Evolutionary conservation across 2,113 vertebrate genomes (phyloP).

Genomic region (Caloenas nicobarica): DNA sequence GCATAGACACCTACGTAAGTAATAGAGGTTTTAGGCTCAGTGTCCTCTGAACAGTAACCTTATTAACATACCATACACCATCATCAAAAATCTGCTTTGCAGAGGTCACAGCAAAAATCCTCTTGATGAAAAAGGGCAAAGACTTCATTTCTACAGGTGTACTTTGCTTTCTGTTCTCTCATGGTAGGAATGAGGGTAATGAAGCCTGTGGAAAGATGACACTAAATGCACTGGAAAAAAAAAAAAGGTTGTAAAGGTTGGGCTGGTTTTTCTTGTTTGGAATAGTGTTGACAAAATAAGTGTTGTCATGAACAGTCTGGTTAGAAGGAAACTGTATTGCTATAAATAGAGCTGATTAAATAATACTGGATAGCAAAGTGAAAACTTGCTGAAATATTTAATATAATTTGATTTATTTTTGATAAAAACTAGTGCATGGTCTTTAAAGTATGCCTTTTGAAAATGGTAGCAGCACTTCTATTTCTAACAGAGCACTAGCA

Average conservation of each 20-base stretch:
- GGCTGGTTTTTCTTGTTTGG: background rate
- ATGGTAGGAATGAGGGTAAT: background rate
- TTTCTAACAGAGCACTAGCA: background rate
- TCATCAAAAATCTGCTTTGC: rapidly evolving
- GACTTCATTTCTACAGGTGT: background rate
- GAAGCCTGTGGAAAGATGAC: background rate
- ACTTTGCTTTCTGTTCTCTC: background rate
- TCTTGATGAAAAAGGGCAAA: background rate
- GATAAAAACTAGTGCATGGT: background rate
- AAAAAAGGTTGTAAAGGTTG: background rate
- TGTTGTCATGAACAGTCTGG: background rate
- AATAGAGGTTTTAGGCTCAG: background rate
- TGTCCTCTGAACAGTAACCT: background rate
- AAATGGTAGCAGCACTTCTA: background rate
- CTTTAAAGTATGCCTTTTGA: background rate
- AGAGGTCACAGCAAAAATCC: background rate
- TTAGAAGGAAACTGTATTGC: background rate
- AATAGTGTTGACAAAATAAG: background rate
- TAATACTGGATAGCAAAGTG: background rate
- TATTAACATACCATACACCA: background rate
- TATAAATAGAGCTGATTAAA: background rate
- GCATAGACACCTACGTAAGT: background rate
- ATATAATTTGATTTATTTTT: background rate
- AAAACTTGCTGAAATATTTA: background rate
- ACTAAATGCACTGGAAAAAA: background rate